A percentile compares a stretch with the other conserved stretches of the same genome.
These are phyloP conservation scores for Drosophila algonquin DNA, from an alignment of 2,888 invertebrate species.

Conservation along the genomic window DNA sequence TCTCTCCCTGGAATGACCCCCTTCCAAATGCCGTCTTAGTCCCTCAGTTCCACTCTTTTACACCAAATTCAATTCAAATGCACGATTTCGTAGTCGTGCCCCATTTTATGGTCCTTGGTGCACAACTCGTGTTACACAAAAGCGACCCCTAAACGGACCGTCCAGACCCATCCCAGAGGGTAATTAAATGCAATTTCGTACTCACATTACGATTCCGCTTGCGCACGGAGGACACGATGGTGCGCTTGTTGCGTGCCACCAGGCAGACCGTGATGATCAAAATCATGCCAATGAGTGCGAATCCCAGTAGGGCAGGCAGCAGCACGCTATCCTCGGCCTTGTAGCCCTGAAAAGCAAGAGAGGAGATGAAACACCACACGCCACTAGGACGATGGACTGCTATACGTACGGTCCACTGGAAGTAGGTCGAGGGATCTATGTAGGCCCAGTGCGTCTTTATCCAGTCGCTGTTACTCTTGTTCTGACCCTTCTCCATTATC, in stretches of 20 bases:
- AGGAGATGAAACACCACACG: neutral
- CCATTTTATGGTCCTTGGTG: neutral
- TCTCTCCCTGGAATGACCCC: too few species aligned
- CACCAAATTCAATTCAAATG: neutral
- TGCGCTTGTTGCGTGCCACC: constrained; percentile 84
- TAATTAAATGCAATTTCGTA: constrained; percentile 64
- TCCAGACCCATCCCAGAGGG: constrained; percentile 10
- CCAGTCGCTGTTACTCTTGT: constrained; percentile 84
- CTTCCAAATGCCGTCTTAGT: too few species aligned
- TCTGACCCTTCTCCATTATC: constrained; percentile 61
- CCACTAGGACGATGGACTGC: neutral
- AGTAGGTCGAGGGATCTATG: constrained; percentile 87
- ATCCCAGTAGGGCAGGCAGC: constrained; percentile 85
- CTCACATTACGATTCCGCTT: constrained; percentile 83
- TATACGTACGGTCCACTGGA: constrained; percentile 88
- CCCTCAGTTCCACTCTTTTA: neutral
- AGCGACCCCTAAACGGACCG: neutral
- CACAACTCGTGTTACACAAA: constrained; percentile 34
- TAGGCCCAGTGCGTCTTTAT: constrained; percentile 88
- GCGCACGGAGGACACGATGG: constrained; percentile 81
- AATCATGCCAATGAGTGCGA: constrained; percentile 85
- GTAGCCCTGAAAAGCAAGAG: constrained; percentile 84
- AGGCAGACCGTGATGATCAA: constrained; percentile 85
- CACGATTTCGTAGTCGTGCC: neutral
- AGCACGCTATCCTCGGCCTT: constrained; percentile 86